Evolutionary conservation across 2,888 invertebrate species (phyloP).

Genomic region (Melieria crassipennis): DNA sequence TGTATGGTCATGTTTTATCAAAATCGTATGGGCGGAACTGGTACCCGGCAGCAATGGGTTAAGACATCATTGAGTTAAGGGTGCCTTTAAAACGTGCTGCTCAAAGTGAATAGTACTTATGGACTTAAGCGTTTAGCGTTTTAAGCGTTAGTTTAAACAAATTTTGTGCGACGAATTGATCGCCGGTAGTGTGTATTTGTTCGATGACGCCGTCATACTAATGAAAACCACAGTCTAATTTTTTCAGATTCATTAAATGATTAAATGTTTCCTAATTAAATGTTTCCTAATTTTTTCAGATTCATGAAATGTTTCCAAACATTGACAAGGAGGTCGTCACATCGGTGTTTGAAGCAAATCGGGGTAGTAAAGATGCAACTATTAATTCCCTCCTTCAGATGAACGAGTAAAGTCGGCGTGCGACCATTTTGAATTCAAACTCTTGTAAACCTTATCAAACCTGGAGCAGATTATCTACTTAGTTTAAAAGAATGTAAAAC

Average conservation of each 20-base stretch:
- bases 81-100: too few species aligned
- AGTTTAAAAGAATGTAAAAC: too few species aligned
- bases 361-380: conserved; percentile 89
- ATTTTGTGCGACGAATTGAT: too few species aligned
- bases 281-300: conserved; percentile 88
- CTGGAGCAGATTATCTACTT: neutral
- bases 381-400: conserved; percentile 91
- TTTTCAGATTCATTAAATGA: conserved; percentile 84
- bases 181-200: conserved; percentile 52
- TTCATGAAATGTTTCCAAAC: conserved; percentile 96
- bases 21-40: too few species aligned
- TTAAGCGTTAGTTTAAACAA: conserved; percentile 2
- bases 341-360: conserved; percentile 88
- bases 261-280: conserved; percentile 95
- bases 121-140: too few species aligned
- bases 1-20: too few species aligned
- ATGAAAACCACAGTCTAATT: conserved; percentile 55
- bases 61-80: neutral
- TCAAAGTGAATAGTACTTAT: too few species aligned
- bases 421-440: neutral
- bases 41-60: too few species aligned
- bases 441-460: neutral
- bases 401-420: conserved; percentile 68
- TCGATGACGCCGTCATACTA: conserved; percentile 74
- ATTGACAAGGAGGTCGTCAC: conserved; percentile 93